Base-by-base conservation (phyloP, 2,888 invertebrate species). In the Drosophila colorata region DNA sequence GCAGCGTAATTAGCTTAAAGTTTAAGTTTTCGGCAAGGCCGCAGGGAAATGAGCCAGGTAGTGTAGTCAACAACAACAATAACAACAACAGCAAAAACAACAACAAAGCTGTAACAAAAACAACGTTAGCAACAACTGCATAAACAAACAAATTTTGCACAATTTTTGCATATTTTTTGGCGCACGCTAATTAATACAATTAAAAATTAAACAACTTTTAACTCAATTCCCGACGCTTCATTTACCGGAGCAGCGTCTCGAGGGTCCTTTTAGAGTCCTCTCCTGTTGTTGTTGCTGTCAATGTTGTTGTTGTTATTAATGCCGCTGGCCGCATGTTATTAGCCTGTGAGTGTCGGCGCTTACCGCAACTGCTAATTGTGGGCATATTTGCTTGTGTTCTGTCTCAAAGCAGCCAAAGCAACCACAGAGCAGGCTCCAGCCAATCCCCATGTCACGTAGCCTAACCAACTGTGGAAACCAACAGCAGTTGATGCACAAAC, bases 141-240 rank as follows among this genome's bases (percentile, higher is more conserved):
- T 86, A 83, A 86, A 86, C 77, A 82, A 83, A 78, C 75, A 72
- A 78, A 80, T 83, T 73, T 67, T n/a, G 60, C 31, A 47, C 20
- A 71, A 71, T 65, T 64, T 64, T 74, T 52, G 56, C 38, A 58
- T 56, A 66, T 65, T 74, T 64, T 74, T 71, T 49, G 53, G 28
- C 57, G 65, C 59, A 56, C 59, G 25, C 69, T 82, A 86, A 83
- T 83, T 83, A 86, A 83, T 70, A 78, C 82, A 82, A 86, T 83
- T 86, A 86, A 86, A 85, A 69, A 80, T 86, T 82, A 75, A 82
- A 85, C 56, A 75, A 80, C 72, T 85, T 85, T 82, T 69, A 79
- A 70, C 79, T 72, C 70, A 69, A 75, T 73, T 82, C 77, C 63
- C 73, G 38, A 56, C 69, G 76, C 74, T 65, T 68, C 68, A 76